phyloP scores from a whole-genome alignment of 2,888 invertebrate genomes.

The Trimorus sp. region DNA sequence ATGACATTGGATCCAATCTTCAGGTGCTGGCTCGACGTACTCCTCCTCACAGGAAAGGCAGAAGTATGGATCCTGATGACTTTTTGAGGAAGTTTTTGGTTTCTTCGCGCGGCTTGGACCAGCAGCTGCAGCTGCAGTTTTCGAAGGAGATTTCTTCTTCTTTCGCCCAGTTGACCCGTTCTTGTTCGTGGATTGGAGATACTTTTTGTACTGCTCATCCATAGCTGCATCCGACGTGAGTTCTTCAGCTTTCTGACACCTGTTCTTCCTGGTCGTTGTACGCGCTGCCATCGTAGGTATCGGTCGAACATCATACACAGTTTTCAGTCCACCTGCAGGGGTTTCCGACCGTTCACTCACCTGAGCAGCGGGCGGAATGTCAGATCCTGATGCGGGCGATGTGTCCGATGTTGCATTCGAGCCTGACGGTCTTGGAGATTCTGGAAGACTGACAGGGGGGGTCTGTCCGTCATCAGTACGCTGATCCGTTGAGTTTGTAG shows the following conservation, averaged over 20 bases:
- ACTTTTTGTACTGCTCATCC: not conserved
- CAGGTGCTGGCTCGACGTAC: not conserved
- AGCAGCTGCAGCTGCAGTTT: not conserved
- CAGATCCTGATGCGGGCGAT: not conserved
- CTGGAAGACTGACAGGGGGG: conserved; percentile 24
- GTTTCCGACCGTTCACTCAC: not conserved
- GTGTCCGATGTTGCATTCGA: conserved; percentile 14
- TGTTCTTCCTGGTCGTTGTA: not conserved
- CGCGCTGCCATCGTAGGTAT: not conserved
- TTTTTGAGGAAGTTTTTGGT: not conserved
- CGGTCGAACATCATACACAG: conserved; percentile 14
- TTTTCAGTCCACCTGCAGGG: conserved; percentile 9
- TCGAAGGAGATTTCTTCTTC: too few relatives aligned
- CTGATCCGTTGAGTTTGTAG: conserved; percentile 12
- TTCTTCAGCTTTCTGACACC: not conserved
- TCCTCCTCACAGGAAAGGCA: not conserved
- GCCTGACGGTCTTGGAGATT: not conserved
- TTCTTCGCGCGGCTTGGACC: not conserved
- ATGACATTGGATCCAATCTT: not conserved
- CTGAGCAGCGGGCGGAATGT: too few relatives aligned
- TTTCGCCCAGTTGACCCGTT: not conserved
- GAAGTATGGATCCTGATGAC: not conserved
- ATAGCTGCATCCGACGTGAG: not conserved
- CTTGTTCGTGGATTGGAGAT: not conserved
- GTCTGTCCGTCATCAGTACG: conserved; percentile 13